phyloP scores from a whole-genome alignment of 2,113 vertebrate genomes.

The Tetrao urogallus region DNA sequence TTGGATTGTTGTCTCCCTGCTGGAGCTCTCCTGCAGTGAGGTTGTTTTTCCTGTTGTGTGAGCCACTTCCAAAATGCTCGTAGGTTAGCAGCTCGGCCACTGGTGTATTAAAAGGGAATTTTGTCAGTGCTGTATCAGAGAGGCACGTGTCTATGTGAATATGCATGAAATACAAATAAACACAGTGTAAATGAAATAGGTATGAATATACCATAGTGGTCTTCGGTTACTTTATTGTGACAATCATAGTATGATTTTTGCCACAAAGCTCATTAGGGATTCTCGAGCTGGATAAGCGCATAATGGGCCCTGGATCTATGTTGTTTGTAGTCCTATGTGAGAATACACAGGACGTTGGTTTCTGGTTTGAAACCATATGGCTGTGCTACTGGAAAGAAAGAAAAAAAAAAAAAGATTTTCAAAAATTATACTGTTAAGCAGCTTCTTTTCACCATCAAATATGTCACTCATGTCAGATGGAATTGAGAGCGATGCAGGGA shows the following conservation, averaged over 20 bases:
- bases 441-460: neutral
- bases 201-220: neutral
- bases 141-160: neutral
- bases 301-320: neutral
- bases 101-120: neutral
- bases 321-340: neutral
- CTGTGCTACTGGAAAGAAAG: neutral
- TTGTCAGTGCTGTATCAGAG: neutral
- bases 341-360: neutral
- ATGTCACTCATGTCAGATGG: neutral
- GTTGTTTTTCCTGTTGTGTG: neutral
- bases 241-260: neutral
- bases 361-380: neutral
- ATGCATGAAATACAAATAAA: neutral
- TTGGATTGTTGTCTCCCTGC: constrained; percentile 19
- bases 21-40: constrained; percentile 21
- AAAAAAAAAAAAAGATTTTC: neutral
- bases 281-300: accelerated
- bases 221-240: neutral
- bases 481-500: neutral
- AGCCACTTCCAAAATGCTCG: neutral
- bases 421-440: neutral
- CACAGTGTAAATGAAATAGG: neutral
- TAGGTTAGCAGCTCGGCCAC: neutral
- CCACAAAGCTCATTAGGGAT: neutral